A percentile compares a stretch with the other conserved stretches of the same genome.
Conservation (phyloP, 2,888 invertebrate genomes). For the Hypselothyrea guttata region DNA sequence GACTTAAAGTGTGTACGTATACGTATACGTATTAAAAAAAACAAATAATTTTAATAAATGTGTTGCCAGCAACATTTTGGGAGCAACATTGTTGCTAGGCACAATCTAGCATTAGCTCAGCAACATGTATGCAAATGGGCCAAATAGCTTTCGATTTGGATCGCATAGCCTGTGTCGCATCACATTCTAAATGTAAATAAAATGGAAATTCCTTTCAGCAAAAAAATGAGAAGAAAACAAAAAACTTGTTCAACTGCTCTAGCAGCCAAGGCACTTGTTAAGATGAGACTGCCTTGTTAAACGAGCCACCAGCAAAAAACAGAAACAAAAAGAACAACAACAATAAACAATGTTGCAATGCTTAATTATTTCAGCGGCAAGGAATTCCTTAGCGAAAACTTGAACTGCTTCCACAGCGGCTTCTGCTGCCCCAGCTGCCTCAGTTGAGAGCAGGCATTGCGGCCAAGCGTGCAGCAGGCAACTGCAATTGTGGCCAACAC, state of each 20-base stretch:
- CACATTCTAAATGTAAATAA: conserved; percentile 73
- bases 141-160: conserved; percentile 64
- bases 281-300: conserved; percentile 73
- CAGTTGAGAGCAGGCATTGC: conserved; percentile 55
- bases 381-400: conserved; percentile 74
- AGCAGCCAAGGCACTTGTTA: conserved; percentile 62
- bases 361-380: conserved; percentile 78
- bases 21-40: not conserved
- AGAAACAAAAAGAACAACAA: conserved; percentile 35
- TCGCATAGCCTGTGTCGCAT: conserved; percentile 46
- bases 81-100: conserved; percentile 35
- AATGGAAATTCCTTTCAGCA: conserved; percentile 69
- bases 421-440: conserved; percentile 34
- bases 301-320: conserved; percentile 74
- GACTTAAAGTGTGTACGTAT: conserved; percentile 16
- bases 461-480: conserved; percentile 60
- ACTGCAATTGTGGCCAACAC: conserved; percentile 68
- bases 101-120: not conserved
- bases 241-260: conserved; percentile 68
- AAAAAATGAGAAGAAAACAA: conserved; percentile 21
- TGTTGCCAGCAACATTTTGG: conserved; percentile 2
- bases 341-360: conserved; percentile 77
- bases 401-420: conserved; percentile 68
- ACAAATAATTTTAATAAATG: too few species aligned
- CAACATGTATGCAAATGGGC: conserved; percentile 61